These are phyloP conservation scores for Peromyscus leucopus DNA, from an alignment of 2,113 vertebrate species.

Conservation along the genomic window DNA sequence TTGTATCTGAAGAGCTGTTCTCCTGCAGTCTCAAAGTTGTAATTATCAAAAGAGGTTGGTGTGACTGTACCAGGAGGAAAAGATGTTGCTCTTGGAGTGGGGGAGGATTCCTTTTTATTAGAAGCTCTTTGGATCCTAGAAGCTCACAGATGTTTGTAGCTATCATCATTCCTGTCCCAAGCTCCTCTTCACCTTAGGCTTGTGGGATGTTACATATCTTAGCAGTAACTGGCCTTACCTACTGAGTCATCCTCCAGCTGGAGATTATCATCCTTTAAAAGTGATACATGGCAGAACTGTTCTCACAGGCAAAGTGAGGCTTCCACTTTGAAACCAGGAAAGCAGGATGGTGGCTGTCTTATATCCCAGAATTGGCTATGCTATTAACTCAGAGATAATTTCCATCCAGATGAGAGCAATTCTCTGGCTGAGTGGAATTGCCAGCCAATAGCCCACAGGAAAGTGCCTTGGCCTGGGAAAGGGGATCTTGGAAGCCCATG, in stretches of 20 bases:
- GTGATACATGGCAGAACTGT: background rate
- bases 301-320: background rate
- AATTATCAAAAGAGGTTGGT: background rate
- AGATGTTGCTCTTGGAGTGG: background rate
- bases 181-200: background rate
- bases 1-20: background rate
- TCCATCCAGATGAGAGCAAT: background rate
- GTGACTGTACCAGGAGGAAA: too few relatives aligned
- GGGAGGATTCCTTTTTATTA: background rate
- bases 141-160: background rate
- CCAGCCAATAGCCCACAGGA: too few relatives aligned
- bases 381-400: background rate
- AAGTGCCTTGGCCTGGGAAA: background rate
- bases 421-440: background rate
- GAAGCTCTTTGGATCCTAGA: background rate
- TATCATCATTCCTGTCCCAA: background rate
- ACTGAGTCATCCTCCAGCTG: background rate
- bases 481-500: too few relatives aligned
- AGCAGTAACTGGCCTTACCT: background rate
- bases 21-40: background rate
- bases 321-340: background rate
- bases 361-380: background rate
- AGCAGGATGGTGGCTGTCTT: rapidly evolving
- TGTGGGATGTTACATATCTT: background rate
- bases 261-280: background rate